Percentiles rank a stretch among this genome's conserved stretches.
Conservation (phyloP, 2,797 vertebrate genomes). For the Rhadinocentrus ornatus region DNA sequence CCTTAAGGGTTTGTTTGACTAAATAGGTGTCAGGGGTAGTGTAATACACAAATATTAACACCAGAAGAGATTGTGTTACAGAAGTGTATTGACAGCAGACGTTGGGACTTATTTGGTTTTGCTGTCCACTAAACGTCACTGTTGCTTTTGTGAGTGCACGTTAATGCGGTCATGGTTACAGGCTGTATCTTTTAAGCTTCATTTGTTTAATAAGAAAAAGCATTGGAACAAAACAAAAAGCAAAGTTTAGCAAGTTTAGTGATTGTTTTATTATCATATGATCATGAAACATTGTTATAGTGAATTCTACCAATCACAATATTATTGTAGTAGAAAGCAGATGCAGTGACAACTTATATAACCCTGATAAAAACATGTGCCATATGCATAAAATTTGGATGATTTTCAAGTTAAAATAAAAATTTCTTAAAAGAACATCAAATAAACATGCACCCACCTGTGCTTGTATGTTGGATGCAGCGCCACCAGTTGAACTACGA, state of each 20-base stretch:
- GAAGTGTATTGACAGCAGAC: not conserved
- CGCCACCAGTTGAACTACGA: conserved; percentile 91
- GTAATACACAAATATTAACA: not conserved
- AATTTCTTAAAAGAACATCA: too few relatives aligned
- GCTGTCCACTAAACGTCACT: not conserved
- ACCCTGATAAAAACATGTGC: not conserved
- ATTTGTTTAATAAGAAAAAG: too few relatives aligned
- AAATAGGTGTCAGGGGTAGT: too few relatives aligned
- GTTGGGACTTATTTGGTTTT: not conserved
- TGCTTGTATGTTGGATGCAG: conserved; percentile 88
- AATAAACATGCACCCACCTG: conserved; percentile 83
- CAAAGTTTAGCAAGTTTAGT: too few relatives aligned
- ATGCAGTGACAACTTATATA: not conserved
- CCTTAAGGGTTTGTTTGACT: too few relatives aligned
- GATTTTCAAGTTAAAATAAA: too few relatives aligned
- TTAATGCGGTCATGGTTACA: not conserved
- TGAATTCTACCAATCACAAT: not conserved
- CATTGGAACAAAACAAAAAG: too few relatives aligned
- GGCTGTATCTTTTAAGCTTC: too few relatives aligned
- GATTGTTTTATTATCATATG: not conserved
- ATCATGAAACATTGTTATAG: not conserved
- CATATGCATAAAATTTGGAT: not conserved
- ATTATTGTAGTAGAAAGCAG: not conserved
- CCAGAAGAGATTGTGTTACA: not conserved
- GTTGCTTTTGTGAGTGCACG: not conserved